Conservation (phyloP, 1,140 invertebrate species). For the Sinella curviseta region DNA sequence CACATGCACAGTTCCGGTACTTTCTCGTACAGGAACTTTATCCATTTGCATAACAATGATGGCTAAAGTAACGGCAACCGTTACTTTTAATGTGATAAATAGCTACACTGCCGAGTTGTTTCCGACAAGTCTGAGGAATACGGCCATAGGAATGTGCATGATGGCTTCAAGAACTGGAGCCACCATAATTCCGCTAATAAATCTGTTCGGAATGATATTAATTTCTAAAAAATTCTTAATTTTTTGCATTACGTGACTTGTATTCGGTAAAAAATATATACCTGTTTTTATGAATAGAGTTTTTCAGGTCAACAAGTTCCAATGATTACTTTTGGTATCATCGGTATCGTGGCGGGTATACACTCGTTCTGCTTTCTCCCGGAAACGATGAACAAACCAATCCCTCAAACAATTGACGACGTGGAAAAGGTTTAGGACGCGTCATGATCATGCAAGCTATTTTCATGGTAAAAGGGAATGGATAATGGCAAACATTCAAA, state of each 20-base stretch:
- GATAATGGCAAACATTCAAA: no score
- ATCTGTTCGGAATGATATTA: slow-evolving; percentile 45
- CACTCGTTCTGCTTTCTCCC: neutral
- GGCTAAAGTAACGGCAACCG: slow-evolving; percentile 17
- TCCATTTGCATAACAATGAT: slow-evolving; percentile 28
- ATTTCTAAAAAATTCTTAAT: neutral
- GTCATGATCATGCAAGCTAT: no score
- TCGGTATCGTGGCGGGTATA: neutral
- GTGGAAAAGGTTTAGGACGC: no score
- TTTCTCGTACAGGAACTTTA: slow-evolving; percentile 1
- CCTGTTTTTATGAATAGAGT: neutral
- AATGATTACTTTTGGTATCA: neutral
- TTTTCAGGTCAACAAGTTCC: neutral
- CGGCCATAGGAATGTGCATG: slow-evolving; percentile 58
- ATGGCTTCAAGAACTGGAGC: slow-evolving; percentile 60
- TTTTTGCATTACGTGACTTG: neutral
- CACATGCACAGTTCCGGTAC: neutral
- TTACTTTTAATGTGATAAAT: slow-evolving; percentile 53
- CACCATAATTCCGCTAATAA: slow-evolving; percentile 56
- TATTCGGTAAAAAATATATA: neutral
- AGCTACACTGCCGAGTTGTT: slow-evolving; percentile 57
- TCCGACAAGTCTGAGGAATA: slow-evolving; percentile 58
- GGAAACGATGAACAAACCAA: slow-evolving; percentile 2
- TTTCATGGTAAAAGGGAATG: no score
- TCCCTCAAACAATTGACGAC: neutral